Conservation (phyloP, 2,888 invertebrate species). For the Branchipolynoe longqiensis region DNA sequence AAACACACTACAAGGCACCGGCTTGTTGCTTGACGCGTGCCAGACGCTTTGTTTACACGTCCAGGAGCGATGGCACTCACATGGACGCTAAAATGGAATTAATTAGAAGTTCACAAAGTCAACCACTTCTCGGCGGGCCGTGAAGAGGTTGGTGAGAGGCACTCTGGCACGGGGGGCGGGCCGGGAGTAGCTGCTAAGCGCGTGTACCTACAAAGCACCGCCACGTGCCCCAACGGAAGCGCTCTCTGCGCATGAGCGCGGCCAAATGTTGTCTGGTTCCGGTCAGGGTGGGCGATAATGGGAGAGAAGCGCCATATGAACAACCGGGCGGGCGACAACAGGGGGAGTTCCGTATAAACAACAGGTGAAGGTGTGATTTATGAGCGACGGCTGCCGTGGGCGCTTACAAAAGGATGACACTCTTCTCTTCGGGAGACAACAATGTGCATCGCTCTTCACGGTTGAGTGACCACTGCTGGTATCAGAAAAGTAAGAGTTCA, state of each 20-base stretch:
- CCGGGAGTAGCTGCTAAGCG: not conserved
- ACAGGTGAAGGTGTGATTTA: conserved; percentile 28
- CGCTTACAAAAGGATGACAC: conserved; percentile 33
- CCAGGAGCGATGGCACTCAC: not conserved
- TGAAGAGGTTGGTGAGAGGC: too few species aligned
- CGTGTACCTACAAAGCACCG: not conserved
- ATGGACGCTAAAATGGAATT: not conserved
- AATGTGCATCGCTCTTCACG: not conserved
- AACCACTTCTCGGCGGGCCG: too few species aligned
- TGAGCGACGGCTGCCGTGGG: not conserved
- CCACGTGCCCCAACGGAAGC: not conserved
- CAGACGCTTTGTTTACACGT: conserved; percentile 12
- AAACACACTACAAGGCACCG: not conserved
- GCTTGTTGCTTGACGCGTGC: not conserved
- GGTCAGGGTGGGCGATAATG: conserved; percentile 38
- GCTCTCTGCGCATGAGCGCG: not conserved
- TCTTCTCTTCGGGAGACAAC: not conserved
- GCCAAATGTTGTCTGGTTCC: conserved; percentile 48
- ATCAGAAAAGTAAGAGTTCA: too few species aligned
- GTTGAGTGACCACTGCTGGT: not conserved
- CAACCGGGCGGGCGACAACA: conserved; percentile 30
- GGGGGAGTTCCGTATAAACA: conserved; percentile 10
- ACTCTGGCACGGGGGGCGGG: not conserved
- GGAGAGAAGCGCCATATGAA: too few species aligned
- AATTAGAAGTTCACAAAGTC: not conserved